Evolutionary conservation across 2,797 vertebrate genomes (phyloP).

Genomic region (Trichosurus vulpecula): DNA sequence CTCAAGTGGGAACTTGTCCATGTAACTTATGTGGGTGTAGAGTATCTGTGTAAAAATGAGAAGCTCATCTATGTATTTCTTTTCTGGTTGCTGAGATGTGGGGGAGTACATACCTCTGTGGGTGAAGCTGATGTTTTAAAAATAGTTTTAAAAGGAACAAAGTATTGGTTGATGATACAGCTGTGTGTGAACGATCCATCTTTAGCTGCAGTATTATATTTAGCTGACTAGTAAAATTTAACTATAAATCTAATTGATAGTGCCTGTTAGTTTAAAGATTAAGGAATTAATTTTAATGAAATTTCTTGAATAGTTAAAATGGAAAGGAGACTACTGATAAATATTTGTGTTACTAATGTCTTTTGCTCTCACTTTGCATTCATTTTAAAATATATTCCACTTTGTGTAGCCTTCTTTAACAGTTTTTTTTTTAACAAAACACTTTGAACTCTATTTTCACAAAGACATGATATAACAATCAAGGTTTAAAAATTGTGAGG

Average conservation of each 20-base stretch:
- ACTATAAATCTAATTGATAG: not conserved
- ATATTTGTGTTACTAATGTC: not conserved
- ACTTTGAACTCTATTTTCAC: not conserved
- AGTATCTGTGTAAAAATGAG: not conserved
- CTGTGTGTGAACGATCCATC: not conserved
- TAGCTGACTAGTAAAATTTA: not conserved
- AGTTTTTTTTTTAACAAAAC: not conserved
- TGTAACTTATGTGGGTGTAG: slow-evolving; percentile 1
- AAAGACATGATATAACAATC: not conserved
- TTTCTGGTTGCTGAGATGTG: not conserved
- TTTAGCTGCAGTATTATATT: not conserved
- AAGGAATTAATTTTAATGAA: not conserved
- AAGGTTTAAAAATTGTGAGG: not conserved
- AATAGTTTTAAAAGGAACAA: not conserved
- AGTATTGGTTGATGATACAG: not conserved
- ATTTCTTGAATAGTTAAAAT: not conserved
- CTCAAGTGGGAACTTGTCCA: not conserved
- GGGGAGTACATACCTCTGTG: not conserved
- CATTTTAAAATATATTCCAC: not conserved
- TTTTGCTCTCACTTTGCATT: not conserved
- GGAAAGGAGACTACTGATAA: not conserved
- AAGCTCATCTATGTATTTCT: not conserved
- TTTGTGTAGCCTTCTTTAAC: not conserved
- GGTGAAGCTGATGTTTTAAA: not conserved
- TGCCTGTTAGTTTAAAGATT: not conserved